Conservation (phyloP, 1,140 invertebrate species). For the Metaphire vulgaris region DNA sequence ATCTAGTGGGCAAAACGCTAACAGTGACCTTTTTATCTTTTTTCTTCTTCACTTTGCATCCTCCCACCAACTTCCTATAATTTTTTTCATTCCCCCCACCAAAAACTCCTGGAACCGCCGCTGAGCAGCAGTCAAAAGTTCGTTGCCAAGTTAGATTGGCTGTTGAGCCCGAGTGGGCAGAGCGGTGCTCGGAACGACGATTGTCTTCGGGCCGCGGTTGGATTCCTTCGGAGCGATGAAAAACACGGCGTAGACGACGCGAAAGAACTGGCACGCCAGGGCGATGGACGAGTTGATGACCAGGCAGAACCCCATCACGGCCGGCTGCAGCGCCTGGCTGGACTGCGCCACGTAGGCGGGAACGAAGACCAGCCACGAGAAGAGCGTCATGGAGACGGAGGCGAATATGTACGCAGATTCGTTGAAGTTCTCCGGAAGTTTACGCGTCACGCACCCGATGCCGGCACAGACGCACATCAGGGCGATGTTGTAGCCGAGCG, state of each 20-base stretch:
- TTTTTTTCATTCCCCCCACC: too few relatives aligned
- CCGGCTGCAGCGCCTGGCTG: slow-evolving; percentile 30
- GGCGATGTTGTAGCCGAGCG: slow-evolving; percentile 74
- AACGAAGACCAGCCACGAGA: slow-evolving; percentile 41
- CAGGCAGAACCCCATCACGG: slow-evolving; percentile 33
- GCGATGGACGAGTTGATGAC: slow-evolving; percentile 36
- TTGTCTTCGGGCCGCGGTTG: slow-evolving; percentile 3
- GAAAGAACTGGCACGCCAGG: slow-evolving; percentile 36
- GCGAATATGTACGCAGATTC: slow-evolving; percentile 43
- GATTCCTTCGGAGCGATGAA: slow-evolving; percentile 36
- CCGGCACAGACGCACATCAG: slow-evolving; percentile 79
- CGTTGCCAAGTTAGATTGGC: not conserved
- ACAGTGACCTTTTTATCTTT: too few relatives aligned
- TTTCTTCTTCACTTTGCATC: too few relatives aligned
- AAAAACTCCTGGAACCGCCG: too few relatives aligned
- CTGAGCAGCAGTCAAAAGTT: not conserved
- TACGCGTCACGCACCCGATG: slow-evolving; percentile 66
- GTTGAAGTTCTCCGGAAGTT: slow-evolving; percentile 43
- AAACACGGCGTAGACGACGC: slow-evolving; percentile 55
- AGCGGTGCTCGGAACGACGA: not conserved
- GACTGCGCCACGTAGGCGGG: slow-evolving; percentile 37
- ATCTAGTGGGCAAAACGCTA: too few relatives aligned
- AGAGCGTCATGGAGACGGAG: slow-evolving; percentile 39
- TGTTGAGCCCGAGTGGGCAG: not conserved
- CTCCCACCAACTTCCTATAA: too few relatives aligned